A percentile compares a stretch with the other conserved stretches of the same genome.
These are phyloP conservation scores for Caenorhabditis angaria DNA, from an alignment of 2,888 invertebrate species.

Conservation along the genomic window DNA sequence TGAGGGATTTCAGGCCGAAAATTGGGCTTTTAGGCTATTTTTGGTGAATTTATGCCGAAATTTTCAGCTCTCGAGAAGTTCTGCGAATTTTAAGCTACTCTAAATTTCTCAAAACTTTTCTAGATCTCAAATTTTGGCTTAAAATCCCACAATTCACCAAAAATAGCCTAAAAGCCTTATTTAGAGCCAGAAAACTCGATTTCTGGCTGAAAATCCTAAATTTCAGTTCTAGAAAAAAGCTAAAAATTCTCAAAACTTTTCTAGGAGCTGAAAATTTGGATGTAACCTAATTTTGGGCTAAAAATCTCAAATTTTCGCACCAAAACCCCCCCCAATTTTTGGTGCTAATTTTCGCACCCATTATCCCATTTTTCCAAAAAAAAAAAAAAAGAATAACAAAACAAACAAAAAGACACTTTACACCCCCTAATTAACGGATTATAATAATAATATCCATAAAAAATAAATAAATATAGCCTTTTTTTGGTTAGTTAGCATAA, in stretches of 20 bases:
- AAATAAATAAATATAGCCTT: not conserved
- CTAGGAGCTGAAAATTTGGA: too few species aligned
- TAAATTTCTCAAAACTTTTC: too few species aligned
- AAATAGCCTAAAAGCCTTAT: too few species aligned
- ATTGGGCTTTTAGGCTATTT: too few species aligned
- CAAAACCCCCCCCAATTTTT: not conserved
- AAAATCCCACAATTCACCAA: too few species aligned
- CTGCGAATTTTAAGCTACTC: too few species aligned
- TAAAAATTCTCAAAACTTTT: not conserved
- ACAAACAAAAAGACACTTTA: slow-evolving; percentile 9
- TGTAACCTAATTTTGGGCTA: too few species aligned
- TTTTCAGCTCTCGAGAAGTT: too few species aligned
- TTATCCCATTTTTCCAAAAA: not conserved
- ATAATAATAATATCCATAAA: not conserved
- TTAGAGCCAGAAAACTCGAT: too few species aligned
- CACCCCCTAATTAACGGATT: slow-evolving; percentile 45
- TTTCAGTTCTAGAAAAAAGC: not conserved
- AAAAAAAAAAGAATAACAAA: not conserved
- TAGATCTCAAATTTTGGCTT: too few species aligned
- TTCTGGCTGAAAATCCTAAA: not conserved
- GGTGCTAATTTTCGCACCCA: not conserved
- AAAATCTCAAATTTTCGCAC: not conserved
- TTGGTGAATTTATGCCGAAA: too few species aligned
- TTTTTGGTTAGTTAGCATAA: not conserved
- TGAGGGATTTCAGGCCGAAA: too few species aligned